A percentile compares a stretch with the other conserved stretches of the same genome.
These are phyloP conservation scores for Phoenoteleia sp. DNA, from an alignment of 2,888 invertebrate genomes.

Conservation along the genomic window DNA sequence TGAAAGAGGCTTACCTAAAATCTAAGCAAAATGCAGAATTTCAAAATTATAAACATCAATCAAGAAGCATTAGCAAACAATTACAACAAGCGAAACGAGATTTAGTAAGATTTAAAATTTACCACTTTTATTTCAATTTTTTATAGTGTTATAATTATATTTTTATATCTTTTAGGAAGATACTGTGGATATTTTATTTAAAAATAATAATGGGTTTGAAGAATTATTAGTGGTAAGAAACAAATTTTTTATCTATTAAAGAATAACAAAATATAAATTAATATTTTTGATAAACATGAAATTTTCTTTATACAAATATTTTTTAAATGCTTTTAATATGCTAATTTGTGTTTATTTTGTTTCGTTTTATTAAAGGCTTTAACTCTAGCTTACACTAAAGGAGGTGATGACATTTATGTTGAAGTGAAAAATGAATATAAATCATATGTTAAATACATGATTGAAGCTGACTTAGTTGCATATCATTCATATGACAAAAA, in stretches of 20 bases:
- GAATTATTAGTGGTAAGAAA: conserved; percentile 79
- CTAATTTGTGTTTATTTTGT: no score
- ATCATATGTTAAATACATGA: conserved; percentile 77
- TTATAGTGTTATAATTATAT: conserved; percentile 16
- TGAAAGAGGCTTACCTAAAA: conserved; percentile 77
- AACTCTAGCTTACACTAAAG: conserved; percentile 76
- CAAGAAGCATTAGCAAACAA: neutral
- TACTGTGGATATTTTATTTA: conserved; percentile 79
- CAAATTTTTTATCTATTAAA: no score
- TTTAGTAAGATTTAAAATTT: conserved; percentile 15
- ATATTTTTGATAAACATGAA: no score
- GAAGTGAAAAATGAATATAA: conserved; percentile 71
- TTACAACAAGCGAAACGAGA: conserved; percentile 4
- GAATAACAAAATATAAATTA: no score
- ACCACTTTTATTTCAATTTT: no score
- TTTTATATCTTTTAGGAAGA: conserved; percentile 71
- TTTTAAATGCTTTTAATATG: no score
- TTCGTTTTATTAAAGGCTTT: conserved; percentile 79
- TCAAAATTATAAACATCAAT: neutral
- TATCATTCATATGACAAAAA: conserved; percentile 81
- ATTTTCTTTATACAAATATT: no score
- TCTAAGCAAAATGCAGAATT: conserved; percentile 70
- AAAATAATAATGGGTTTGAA: conserved; percentile 76
- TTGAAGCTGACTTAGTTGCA: conserved; percentile 79
- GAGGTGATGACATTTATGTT: conserved; percentile 83